phyloP scores from a whole-genome alignment of 2,888 invertebrate genomes.

The Drosophila ochracea region DNA sequence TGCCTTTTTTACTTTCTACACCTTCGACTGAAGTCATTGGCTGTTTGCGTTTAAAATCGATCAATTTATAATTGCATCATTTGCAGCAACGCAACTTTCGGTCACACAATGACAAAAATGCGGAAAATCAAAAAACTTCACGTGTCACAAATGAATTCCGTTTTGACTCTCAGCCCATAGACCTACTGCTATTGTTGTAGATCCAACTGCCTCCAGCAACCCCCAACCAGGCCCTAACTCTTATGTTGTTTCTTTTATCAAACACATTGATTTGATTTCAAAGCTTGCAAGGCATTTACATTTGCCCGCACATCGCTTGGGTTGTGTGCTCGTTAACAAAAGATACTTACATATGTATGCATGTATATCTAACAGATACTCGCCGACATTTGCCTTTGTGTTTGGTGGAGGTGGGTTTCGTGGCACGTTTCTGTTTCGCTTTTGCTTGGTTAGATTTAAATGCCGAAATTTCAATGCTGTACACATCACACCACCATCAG shows the following conservation, averaged over 20 bases:
- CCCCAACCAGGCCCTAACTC: neutral
- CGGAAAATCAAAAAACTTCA: constrained; percentile 66
- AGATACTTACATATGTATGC: constrained; percentile 71
- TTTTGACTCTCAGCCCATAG: constrained; percentile 28
- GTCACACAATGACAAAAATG: constrained; percentile 30
- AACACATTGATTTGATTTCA: constrained; percentile 73
- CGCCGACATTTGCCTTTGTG: constrained; percentile 43
- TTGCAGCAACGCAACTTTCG: constrained; percentile 22
- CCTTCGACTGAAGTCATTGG: neutral
- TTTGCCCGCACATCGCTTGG: constrained; percentile 53
- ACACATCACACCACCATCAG: constrained; percentile 58
- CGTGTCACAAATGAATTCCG: constrained; percentile 70
- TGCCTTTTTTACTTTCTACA: neutral
- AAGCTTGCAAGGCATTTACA: constrained; percentile 71
- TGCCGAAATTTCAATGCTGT: constrained; percentile 77
- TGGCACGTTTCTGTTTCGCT: constrained; percentile 48
- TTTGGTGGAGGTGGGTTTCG: constrained; percentile 8
- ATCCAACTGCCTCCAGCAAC: constrained; percentile 10
- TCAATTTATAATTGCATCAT: constrained; percentile 10
- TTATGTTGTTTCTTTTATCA: constrained; percentile 55
- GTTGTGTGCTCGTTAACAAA: constrained; percentile 73
- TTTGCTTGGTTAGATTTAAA: constrained; percentile 76
- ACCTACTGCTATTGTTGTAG: constrained; percentile 36
- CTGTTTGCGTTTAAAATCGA: neutral
- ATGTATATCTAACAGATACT: constrained; percentile 52